Conservation (phyloP, 92 coral and sea anemone species). For the Metridium senile region DNA sequence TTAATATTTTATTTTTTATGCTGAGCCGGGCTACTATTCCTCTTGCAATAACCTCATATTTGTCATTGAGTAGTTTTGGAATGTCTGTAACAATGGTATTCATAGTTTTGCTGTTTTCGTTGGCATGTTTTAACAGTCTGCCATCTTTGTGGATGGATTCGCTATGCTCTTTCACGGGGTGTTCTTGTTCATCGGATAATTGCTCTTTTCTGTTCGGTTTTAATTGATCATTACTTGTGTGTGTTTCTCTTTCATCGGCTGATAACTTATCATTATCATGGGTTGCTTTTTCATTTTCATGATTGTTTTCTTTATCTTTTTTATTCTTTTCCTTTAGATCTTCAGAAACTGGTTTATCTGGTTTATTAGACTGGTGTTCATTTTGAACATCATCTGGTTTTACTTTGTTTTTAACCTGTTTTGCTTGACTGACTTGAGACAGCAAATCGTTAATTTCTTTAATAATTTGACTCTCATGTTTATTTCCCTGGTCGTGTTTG, state of each 20-base stretch:
- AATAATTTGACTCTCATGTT: neutral
- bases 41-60: constrained; percentile 21
- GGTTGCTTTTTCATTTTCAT: neutral
- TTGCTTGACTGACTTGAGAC: neutral
- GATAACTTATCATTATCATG: neutral
- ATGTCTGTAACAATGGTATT: constrained; percentile 14
- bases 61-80: constrained; percentile 37
- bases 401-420: neutral
- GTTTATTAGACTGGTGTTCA: no score
- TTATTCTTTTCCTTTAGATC: neutral
- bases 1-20: neutral
- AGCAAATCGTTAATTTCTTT: neutral
- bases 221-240: no score
- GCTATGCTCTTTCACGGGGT: no score
- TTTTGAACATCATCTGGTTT: no score
- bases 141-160: neutral
- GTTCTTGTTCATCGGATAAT: neutral
- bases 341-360: neutral
- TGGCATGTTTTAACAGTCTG: neutral
- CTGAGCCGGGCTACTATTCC: constrained; percentile 8
- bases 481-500: neutral
- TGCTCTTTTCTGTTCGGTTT: no score
- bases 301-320: neutral
- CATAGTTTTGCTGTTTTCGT: neutral
- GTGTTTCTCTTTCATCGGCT: neutral